Conservation (phyloP, 2,888 invertebrate genomes). For the Eucriotettix oculatus region DNA sequence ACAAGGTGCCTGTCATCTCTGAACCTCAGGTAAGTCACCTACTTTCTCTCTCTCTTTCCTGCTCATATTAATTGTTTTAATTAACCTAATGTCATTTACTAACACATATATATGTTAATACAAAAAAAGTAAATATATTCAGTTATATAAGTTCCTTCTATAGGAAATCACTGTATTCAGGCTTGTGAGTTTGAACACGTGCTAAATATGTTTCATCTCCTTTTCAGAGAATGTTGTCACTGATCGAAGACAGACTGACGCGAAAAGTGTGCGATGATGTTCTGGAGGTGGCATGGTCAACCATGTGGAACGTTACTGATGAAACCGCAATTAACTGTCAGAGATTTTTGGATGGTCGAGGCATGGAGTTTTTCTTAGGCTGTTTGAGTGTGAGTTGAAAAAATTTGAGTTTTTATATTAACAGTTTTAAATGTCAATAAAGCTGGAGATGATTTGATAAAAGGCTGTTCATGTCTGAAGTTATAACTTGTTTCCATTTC, state of each 20-base stretch:
- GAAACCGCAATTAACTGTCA: conserved; percentile 91
- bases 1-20: too few relatives aligned
- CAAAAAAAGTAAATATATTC: too few relatives aligned
- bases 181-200: too few relatives aligned
- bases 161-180: too few relatives aligned
- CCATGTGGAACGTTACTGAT: conserved; percentile 98
- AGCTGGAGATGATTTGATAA: too few relatives aligned
- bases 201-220: background rate
- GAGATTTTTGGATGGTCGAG: conserved; percentile 71
- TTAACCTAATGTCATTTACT: too few relatives aligned
- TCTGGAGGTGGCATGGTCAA: conserved; percentile 94
- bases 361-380: conserved; percentile 77
- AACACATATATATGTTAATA: too few relatives aligned
- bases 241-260: conserved; percentile 67
- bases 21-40: too few relatives aligned
- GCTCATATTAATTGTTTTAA: too few relatives aligned
- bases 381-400: conserved; percentile 57
- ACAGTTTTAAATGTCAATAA: too few relatives aligned
- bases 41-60: too few relatives aligned
- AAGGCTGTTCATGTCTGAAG: background rate
- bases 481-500: background rate
- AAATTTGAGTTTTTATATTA: background rate
- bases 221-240: conserved; percentile 63
- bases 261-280: conserved; percentile 80
- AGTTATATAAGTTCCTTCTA: too few relatives aligned